A percentile compares a stretch with the other conserved stretches of the same genome.
Evolutionary conservation across 2,113 vertebrate species (phyloP).

Genomic region (Apistogramma diplotaenia): DNA sequence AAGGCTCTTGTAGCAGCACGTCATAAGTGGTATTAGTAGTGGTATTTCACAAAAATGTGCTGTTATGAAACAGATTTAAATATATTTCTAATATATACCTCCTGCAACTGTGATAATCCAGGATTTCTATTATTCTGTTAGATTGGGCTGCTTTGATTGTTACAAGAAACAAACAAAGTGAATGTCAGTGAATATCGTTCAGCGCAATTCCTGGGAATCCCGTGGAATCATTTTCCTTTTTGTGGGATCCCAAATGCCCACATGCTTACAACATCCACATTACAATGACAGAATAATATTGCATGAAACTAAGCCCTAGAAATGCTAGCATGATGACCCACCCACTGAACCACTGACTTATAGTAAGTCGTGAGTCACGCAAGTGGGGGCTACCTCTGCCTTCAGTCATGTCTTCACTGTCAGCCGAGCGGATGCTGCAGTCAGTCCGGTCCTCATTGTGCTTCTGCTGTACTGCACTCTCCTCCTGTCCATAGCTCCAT

Average conservation of each 20-base stretch:
- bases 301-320: background rate
- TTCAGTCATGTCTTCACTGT: background rate
- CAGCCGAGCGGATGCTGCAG: background rate
- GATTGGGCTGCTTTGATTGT: no score
- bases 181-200: background rate
- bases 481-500: slow-evolving; percentile 1
- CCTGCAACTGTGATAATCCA: no score
- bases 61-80: background rate
- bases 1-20: background rate
- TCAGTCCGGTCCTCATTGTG: background rate
- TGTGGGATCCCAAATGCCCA: background rate
- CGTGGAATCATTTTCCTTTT: background rate
- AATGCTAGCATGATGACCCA: slow-evolving; percentile 8
- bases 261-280: background rate
- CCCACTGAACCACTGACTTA: background rate
- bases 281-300: background rate
- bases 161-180: no score
- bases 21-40: background rate
- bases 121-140: no score
- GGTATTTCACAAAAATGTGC: background rate
- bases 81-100: background rate
- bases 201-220: background rate
- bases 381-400: background rate
- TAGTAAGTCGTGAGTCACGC: background rate
- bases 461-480: background rate